Evolutionary conservation across 2,797 vertebrate species (phyloP), one percentile per base, ranked within the genome.

Genomic region (Chloroceryle amazona): DNA sequence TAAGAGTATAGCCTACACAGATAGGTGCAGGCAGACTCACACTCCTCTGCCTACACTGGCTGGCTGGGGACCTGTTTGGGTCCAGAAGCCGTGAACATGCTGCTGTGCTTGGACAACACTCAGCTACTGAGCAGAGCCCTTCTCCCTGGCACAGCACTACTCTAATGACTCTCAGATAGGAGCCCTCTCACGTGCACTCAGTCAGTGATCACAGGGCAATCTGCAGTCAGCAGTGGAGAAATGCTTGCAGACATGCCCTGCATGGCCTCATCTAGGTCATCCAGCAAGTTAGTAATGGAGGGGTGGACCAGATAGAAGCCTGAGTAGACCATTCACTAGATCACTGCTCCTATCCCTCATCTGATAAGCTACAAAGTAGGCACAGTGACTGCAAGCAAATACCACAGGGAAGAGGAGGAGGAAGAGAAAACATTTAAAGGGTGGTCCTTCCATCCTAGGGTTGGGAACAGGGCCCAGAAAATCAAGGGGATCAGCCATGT

Each of bases 161-260:
- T 52, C 12, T 76, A 22, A 1, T 3, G 18, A n/a, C 44, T 83
- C 63, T 33, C 46, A 35, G 26, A 22, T 33, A n/a, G 62, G 5
- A 81, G 19, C 37, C 1, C 2, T 2, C 51, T 57, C 55, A 3
- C 0, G 3, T 18, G 33, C 12, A 31, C 62, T 25, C 73, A 41
- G 47, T 1, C n/a, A 47, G 61, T 0, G 0, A 9, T 33, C 20
- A 63, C 54, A 14, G 51, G 6, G 11, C 71, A 37, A 5, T 4
- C 55, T 57, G 74, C 28, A 63, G 14, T 19, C n/a, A 66, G 44
- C 46, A 3, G 0, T 26, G 29, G 20, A 51, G 26, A 46, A 26
- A 13, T 0, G 0, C 13, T 9, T 57, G 11, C 29, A 58, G 33
- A 66, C 28, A 11, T 42, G 21, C 4, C 22, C 15, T 51, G n/a